Evolutionary conservation across 2,888 invertebrate species (phyloP).

Genomic region (Diadegma fenestrale): DNA sequence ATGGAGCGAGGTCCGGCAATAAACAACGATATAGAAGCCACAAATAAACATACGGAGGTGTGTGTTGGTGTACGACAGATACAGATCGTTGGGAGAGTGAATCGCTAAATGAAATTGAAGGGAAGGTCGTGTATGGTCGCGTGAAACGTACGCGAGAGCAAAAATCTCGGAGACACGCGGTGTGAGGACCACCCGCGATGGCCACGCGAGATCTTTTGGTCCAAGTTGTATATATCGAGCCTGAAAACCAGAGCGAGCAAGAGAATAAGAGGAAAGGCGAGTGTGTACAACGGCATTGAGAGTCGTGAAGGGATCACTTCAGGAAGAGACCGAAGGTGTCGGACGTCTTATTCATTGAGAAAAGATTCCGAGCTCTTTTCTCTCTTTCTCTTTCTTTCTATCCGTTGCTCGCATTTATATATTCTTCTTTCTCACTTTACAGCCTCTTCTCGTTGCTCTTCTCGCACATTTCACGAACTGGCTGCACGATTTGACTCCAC

Average conservation of each 20-base stretch:
- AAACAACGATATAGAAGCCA: slow-evolving; percentile 28
- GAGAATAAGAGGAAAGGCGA: slow-evolving; percentile 21
- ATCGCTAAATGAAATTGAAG: slow-evolving; percentile 65
- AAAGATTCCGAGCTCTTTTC: slow-evolving; percentile 36
- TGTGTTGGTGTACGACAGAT: slow-evolving; percentile 16
- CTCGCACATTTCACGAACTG: slow-evolving; percentile 21
- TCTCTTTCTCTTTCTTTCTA: background rate
- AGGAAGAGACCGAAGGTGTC: slow-evolving; percentile 62
- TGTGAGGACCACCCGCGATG: slow-evolving; percentile 71
- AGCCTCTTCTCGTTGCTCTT: slow-evolving; percentile 43
- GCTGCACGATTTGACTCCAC: slow-evolving; percentile 36
- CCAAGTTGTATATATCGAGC: slow-evolving; percentile 31
- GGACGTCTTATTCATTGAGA: slow-evolving; percentile 67
- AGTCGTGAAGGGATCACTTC: slow-evolving; percentile 32
- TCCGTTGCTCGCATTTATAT: slow-evolving; percentile 34
- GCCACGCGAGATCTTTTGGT: slow-evolving; percentile 57
- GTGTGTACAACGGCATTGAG: slow-evolving; percentile 64
- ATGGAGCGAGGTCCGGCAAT: slow-evolving; percentile 34
- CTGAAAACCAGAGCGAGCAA: background rate
- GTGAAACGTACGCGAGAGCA: slow-evolving; percentile 54
- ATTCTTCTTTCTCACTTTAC: slow-evolving; percentile 57
- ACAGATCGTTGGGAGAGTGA: slow-evolving; percentile 33
- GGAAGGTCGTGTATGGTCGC: slow-evolving; percentile 44
- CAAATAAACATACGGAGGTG: background rate
- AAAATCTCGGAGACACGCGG: slow-evolving; percentile 58